Evolutionary conservation across 2,113 vertebrate species (phyloP).

Genomic region (Ammodytes marinus): DNA sequence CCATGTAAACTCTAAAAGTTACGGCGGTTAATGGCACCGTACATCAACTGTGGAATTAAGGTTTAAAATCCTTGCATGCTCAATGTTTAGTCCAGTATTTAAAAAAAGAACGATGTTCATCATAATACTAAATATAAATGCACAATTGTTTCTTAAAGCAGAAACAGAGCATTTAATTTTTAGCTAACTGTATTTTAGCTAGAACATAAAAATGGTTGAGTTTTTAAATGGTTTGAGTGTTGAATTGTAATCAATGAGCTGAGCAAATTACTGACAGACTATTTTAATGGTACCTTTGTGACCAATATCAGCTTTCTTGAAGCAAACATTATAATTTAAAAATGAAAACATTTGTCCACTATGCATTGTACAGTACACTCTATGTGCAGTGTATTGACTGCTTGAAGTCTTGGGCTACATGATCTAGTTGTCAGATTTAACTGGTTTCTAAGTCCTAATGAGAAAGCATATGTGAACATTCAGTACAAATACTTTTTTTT

Average conservation of each 20-base stretch:
- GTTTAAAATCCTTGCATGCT: not conserved
- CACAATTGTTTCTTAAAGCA: not conserved
- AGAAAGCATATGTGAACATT: not conserved
- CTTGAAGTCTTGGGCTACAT: not conserved
- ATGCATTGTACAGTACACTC: not conserved
- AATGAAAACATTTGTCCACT: not conserved
- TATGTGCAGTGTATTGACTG: not conserved
- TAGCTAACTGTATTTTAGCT: not conserved
- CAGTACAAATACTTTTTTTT: not conserved
- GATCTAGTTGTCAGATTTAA: not conserved
- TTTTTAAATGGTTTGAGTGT: no score
- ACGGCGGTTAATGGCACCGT: not conserved
- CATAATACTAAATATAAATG: not conserved
- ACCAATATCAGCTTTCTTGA: not conserved
- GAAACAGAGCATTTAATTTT: not conserved
- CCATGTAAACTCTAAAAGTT: not conserved
- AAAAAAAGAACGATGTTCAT: not conserved
- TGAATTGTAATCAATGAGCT: not conserved
- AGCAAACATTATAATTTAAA: not conserved
- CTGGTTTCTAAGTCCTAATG: not conserved
- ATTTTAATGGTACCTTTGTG: not conserved
- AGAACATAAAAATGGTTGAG: not conserved
- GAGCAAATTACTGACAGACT: not conserved
- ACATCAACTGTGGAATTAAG: not conserved
- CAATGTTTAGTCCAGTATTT: not conserved